A percentile compares a stretch with the other conserved stretches of the same genome.
These are phyloP conservation scores for Lerista edwardsae DNA, from an alignment of 2,797 vertebrate genomes.

Conservation along the genomic window DNA sequence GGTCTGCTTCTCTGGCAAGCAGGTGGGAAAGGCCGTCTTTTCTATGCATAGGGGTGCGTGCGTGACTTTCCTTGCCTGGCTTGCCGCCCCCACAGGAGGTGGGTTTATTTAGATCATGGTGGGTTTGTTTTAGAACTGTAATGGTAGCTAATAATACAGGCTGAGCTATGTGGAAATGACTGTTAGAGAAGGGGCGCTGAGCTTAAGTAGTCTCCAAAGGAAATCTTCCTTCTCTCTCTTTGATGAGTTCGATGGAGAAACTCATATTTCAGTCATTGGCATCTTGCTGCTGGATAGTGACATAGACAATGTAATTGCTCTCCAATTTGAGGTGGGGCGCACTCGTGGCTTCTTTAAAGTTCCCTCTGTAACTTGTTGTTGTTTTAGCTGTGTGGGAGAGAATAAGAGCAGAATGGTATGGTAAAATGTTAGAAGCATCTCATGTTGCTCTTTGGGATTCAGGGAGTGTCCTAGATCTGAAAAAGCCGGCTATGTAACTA, in stretches of 20 bases:
- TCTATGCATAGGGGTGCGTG: too few species aligned
- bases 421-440: neutral
- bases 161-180: neutral
- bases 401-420: neutral
- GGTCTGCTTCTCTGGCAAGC: neutral
- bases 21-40: conserved; percentile 2
- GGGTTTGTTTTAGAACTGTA: neutral
- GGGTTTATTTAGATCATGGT: neutral
- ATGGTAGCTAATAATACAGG: neutral
- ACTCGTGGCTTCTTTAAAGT: neutral
- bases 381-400: neutral
- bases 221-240: neutral
- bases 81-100: neutral
- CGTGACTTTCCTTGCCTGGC: neutral
- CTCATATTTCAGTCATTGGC: neutral
- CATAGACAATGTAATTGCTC: neutral
- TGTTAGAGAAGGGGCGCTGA: neutral
- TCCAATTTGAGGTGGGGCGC: neutral
- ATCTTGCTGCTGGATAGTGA: neutral
- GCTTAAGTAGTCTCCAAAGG: neutral
- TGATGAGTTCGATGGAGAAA: neutral
- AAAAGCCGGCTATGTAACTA: neutral
- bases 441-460: neutral
- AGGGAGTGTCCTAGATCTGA: neutral
- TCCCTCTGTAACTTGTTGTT: neutral